Percentiles rank a stretch among this genome's conserved stretches.
Conservation (phyloP, 2,113 vertebrate genomes). For the Tychaedon coryphoeus region DNA sequence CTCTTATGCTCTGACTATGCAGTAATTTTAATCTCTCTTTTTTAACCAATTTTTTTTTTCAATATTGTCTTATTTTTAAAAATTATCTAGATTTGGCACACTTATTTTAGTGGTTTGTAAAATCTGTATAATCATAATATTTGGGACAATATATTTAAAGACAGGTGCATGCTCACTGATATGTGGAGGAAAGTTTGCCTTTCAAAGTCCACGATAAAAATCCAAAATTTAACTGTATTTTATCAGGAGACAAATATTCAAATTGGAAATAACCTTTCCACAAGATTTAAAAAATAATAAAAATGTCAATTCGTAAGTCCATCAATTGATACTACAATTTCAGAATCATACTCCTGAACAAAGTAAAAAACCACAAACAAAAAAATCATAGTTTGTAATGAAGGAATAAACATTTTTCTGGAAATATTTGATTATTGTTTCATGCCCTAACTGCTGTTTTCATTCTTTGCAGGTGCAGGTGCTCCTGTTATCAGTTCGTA, state of each 20-base stretch:
- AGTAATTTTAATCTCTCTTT: neutral
- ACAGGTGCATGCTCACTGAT: neutral
- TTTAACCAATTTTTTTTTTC: neutral
- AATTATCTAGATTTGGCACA: neutral
- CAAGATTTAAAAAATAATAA: neutral
- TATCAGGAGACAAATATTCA: neutral
- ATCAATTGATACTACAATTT: neutral
- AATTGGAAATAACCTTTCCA: neutral
- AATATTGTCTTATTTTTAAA: neutral
- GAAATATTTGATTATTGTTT: neutral
- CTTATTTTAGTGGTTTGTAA: neutral
- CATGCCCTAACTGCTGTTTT: neutral
- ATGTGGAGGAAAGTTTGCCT: neutral
- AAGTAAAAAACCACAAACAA: neutral
- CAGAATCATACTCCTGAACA: neutral
- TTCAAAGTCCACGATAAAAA: neutral
- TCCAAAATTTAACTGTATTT: neutral
- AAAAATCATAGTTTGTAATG: accelerated
- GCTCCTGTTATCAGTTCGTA: neutral
- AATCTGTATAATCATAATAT: neutral
- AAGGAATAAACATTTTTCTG: neutral
- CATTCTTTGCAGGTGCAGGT: neutral
- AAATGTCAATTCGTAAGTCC: neutral
- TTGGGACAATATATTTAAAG: neutral
- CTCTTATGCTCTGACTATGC: neutral